Conservation (phyloP, 2,797 vertebrate genomes). For the Notolabrus celidotus region DNA sequence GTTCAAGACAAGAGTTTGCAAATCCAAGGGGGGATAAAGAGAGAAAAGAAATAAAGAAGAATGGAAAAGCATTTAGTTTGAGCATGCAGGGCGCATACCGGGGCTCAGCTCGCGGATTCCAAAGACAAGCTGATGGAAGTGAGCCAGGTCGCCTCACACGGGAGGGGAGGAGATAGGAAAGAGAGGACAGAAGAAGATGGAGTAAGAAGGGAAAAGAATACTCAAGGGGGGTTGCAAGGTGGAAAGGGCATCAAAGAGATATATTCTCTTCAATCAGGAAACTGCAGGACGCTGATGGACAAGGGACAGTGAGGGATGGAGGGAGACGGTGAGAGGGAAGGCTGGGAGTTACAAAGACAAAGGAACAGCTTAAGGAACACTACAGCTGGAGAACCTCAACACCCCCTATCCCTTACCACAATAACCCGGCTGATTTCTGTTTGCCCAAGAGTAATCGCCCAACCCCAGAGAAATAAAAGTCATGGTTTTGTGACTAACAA, state of each 20-base stretch:
- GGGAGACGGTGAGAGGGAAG: slow-evolving; percentile 43
- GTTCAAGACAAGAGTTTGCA: slow-evolving; percentile 52
- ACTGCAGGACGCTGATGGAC: slow-evolving; percentile 73
- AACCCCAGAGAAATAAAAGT: too few relatives aligned
- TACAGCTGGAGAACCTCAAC: slow-evolving; percentile 76
- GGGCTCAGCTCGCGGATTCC: slow-evolving; percentile 66
- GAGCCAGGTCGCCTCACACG: slow-evolving; percentile 69
- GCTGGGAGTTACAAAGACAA: slow-evolving; percentile 69
- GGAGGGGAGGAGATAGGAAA: slow-evolving; percentile 65
- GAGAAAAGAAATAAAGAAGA: slow-evolving; percentile 62
- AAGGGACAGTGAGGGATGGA: slow-evolving; percentile 75
- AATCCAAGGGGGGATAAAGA: slow-evolving; percentile 61
- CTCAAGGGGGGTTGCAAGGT: slow-evolving; percentile 15
- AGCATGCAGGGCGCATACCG: slow-evolving; percentile 68
- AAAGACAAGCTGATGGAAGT: slow-evolving; percentile 74
- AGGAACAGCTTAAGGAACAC: slow-evolving; percentile 52
- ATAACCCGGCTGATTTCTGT: slow-evolving; percentile 61
- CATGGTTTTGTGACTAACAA: too few relatives aligned
- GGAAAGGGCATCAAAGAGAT: slow-evolving; percentile 57
- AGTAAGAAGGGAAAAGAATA: slow-evolving; percentile 59
- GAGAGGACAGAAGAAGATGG: slow-evolving; percentile 76
- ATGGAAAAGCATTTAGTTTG: slow-evolving; percentile 72
- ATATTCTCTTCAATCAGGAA: slow-evolving; percentile 73
- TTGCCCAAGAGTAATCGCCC: slow-evolving; percentile 26
- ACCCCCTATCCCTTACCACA: slow-evolving; percentile 40